Evolutionary conservation across 2,113 vertebrate genomes (phyloP).

Genomic region (Sinocyclocheilus grahami): DNA sequence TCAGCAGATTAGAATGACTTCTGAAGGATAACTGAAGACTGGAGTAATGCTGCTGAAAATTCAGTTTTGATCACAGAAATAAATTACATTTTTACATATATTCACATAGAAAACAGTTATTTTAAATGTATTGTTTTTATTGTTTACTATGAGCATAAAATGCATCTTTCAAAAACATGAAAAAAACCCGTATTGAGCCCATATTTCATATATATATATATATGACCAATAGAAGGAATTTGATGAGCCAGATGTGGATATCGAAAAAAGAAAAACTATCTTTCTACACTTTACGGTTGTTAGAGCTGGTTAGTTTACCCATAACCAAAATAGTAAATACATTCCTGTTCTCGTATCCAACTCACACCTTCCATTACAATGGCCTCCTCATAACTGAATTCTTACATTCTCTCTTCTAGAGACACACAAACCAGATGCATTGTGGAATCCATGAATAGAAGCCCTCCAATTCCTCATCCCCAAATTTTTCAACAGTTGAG

Average conservation of each 20-base stretch:
- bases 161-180: no score
- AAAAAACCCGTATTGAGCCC: no score
- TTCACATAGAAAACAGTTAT: neutral
- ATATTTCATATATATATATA: no score
- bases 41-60: no score
- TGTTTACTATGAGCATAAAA: neutral
- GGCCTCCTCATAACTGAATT: slow-evolving; percentile 8
- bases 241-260: neutral
- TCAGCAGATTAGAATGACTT: neutral
- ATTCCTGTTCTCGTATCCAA: no score
- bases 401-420: slow-evolving; percentile 32
- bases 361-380: neutral
- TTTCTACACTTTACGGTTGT: neutral
- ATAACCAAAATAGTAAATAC: neutral
- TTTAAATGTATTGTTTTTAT: neutral
- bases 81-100: neutral
- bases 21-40: neutral
- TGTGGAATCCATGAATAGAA: slow-evolving; percentile 39
- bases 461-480: slow-evolving; percentile 42
- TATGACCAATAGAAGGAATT: neutral
- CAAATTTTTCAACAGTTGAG: slow-evolving; percentile 36
- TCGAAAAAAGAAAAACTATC: neutral
- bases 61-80: no score
- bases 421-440: slow-evolving; percentile 53
- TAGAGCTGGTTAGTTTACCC: neutral